These are phyloP conservation scores for Zele albiditarsus DNA, from an alignment of 2,888 invertebrate species.

Conservation along the genomic window DNA sequence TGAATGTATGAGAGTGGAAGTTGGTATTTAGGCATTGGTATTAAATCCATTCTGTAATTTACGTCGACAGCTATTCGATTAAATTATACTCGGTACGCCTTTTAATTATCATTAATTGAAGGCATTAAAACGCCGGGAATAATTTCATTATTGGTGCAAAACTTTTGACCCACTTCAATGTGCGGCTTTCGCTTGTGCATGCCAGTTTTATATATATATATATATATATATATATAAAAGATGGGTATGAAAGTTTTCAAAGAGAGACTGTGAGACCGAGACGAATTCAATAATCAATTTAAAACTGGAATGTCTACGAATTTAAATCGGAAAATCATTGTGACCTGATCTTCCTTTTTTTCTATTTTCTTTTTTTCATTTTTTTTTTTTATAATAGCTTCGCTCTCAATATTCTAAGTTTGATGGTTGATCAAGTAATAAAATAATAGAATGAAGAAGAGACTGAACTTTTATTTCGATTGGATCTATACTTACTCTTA, in stretches of 20 bases:
- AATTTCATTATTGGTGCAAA: slow-evolving; percentile 32
- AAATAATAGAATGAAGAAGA: not conserved
- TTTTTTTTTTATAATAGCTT: not conserved
- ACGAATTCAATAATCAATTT: slow-evolving; percentile 27
- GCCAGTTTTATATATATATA: not conserved
- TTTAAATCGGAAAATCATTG: slow-evolving; percentile 6
- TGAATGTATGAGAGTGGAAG: slow-evolving; percentile 13
- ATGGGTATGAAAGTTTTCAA: not conserved
- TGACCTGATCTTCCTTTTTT: not conserved
- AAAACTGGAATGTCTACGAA: not conserved
- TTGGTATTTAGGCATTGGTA: not conserved
- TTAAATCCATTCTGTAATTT: slow-evolving; percentile 30
- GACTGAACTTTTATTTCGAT: not conserved
- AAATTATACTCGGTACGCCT: slow-evolving; percentile 25
- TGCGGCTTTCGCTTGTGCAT: not conserved
- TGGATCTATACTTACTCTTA: not conserved
- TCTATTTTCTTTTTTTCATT: too few relatives aligned
- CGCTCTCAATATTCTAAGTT: not conserved
- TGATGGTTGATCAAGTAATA: not conserved
- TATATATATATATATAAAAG: slow-evolving; percentile 8
- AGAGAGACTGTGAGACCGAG: slow-evolving; percentile 5
- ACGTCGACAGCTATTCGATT: slow-evolving; percentile 31
- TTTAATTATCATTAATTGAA: slow-evolving; percentile 41
- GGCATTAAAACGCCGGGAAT: slow-evolving; percentile 23
- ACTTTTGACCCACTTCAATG: slow-evolving; percentile 39